phyloP scores from a whole-genome alignment of 2,797 vertebrate genomes.

The Merluccius polli region DNA sequence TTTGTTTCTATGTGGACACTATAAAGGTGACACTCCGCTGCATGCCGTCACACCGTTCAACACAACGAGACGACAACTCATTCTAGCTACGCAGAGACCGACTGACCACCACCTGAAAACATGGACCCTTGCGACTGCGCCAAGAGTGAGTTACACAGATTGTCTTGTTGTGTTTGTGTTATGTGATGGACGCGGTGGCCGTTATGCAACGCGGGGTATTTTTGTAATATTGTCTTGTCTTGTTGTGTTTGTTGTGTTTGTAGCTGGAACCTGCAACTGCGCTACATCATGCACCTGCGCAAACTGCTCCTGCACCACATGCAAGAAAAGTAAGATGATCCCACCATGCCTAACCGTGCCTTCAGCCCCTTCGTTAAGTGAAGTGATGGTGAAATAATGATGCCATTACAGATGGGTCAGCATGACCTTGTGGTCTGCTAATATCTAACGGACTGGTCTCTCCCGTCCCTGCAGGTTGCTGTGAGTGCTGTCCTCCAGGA shows the following conservation, averaged over 20 bases:
- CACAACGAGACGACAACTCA: rapidly evolving
- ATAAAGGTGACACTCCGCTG: no score
- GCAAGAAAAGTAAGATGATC: slow-evolving; percentile 86
- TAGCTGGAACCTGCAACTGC: slow-evolving; percentile 85
- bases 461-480: slow-evolving; percentile 64
- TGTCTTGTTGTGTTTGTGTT: background rate
- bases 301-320: slow-evolving; percentile 83
- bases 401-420: no score
- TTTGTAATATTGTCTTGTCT: no score
- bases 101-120: background rate
- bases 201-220: background rate
- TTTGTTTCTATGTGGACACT: no score
- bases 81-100: background rate
- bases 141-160: slow-evolving; percentile 64
- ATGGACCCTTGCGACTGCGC: slow-evolving; percentile 87
- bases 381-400: no score
- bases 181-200: background rate
- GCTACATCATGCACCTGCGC: slow-evolving; percentile 84
- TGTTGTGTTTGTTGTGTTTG: slow-evolving; percentile 13
- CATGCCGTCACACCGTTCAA: no score
- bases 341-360: no score
- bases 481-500: slow-evolving; percentile 82
- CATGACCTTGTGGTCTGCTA: background rate
- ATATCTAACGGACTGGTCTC: background rate
- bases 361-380: no score